A percentile compares a stretch with the other conserved stretches of the same genome.
Conservation (phyloP, 2,888 invertebrate species). For the Spialia ferax region DNA sequence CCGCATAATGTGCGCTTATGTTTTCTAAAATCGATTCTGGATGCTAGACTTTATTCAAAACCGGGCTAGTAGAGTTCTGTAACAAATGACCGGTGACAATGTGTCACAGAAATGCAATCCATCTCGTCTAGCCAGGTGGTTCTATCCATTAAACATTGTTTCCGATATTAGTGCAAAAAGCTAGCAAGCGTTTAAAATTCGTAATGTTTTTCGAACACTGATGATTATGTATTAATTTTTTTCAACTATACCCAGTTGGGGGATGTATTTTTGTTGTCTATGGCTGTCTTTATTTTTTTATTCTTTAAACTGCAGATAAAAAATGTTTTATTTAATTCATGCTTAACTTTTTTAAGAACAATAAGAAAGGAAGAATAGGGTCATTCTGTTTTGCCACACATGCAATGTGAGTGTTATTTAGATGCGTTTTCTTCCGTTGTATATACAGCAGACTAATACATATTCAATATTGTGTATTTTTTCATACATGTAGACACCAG, state of each 20-base stretch:
- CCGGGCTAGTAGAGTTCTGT: conserved; percentile 55
- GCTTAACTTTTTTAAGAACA: too few relatives aligned
- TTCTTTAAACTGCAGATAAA: background rate
- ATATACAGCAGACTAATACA: background rate
- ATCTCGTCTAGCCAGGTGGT: conserved; percentile 79
- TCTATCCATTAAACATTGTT: conserved; percentile 78
- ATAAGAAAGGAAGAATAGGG: too few relatives aligned
- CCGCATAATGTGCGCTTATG: conserved; percentile 56
- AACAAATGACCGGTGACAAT: conserved; percentile 79
- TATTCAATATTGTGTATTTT: background rate
- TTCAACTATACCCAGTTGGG: background rate
- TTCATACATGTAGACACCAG: conserved; percentile 25
- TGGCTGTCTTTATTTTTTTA: background rate
- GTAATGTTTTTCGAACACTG: conserved; percentile 49
- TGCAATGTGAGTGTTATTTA: background rate
- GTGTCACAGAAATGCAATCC: conserved; percentile 77
- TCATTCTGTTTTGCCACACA: background rate
- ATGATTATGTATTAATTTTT: conserved; percentile 34
- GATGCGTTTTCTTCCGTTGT: background rate
- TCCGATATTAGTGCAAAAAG: conserved; percentile 60
- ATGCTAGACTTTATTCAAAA: conserved; percentile 77
- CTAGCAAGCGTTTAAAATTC: conserved; percentile 54
- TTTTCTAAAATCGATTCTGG: conserved; percentile 51
- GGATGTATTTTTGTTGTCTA: conserved; percentile 8
- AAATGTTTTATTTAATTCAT: too few relatives aligned